Evolutionary conservation across 2,113 vertebrate species (phyloP).

Genomic region (Mormoops blainvillei): DNA sequence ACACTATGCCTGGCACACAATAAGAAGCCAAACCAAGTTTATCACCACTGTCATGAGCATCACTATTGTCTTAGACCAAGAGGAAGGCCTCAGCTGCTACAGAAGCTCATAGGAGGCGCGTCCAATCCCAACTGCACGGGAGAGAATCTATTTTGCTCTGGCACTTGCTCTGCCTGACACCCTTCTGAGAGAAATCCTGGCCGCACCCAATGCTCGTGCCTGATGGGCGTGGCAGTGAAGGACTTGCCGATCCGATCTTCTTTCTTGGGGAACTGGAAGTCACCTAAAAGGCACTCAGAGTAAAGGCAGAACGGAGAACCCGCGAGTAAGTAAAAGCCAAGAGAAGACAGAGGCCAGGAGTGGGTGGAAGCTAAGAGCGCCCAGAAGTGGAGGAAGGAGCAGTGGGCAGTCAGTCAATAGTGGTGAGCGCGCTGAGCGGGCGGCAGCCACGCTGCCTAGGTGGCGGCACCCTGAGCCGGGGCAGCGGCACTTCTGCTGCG

Average conservation of each 20-base stretch:
- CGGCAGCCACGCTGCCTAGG: accelerated
- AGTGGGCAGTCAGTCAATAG: neutral
- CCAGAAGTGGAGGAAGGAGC: accelerated
- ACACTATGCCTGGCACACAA: neutral
- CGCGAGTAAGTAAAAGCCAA: neutral
- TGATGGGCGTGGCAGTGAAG: neutral
- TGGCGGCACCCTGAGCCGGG: neutral
- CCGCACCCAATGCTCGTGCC: neutral
- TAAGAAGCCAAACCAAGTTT: neutral
- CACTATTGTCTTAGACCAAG: neutral
- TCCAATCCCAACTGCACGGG: neutral
- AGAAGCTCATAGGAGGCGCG: neutral
- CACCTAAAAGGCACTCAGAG: neutral
- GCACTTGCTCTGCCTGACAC: neutral
- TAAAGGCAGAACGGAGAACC: neutral
- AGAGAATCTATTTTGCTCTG: neutral
- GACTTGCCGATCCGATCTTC: neutral
- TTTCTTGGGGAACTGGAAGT: neutral
- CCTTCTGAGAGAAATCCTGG: neutral
- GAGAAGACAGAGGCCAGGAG: neutral
- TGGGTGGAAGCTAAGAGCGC: neutral
- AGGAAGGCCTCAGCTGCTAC: neutral
- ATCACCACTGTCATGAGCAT: neutral
- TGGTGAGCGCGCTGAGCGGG: neutral
- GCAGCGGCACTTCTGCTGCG: neutral